phyloP scores from a whole-genome alignment of 2,797 vertebrate species.

The Rhabdophis nuchalis region DNA sequence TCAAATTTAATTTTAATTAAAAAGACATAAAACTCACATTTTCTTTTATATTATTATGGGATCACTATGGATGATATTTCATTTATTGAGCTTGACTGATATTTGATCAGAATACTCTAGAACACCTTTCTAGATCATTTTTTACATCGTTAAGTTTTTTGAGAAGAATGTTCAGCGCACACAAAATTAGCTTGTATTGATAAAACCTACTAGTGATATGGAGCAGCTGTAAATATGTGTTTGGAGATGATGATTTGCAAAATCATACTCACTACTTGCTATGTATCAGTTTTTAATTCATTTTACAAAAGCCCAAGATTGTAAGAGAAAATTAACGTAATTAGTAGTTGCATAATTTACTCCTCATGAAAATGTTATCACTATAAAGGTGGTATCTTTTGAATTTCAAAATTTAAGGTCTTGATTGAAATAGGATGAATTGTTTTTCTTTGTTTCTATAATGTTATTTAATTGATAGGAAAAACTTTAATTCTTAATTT shows the following conservation, averaged over 20 bases:
- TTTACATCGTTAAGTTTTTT: background rate
- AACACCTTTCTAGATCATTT: background rate
- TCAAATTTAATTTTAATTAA: background rate
- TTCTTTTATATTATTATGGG: background rate
- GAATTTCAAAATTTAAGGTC: background rate
- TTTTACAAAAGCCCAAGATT: background rate
- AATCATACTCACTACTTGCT: background rate
- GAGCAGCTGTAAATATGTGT: background rate
- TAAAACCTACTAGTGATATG: background rate
- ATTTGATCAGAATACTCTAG: background rate
- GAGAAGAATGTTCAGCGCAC: background rate
- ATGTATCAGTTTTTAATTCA: background rate
- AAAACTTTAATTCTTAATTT: background rate
- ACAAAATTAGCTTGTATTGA: background rate
- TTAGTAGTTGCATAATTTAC: background rate
- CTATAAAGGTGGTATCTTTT: background rate
- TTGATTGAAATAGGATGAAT: background rate
- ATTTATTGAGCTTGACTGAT: background rate
- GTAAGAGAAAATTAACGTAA: background rate
- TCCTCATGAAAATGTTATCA: background rate
- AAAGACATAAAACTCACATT: background rate
- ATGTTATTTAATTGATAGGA: background rate
- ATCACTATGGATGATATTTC: background rate
- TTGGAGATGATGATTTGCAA: background rate
- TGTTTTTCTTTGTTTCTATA: background rate